These are phyloP conservation scores for Papilio dardanus DNA, from an alignment of 1,140 invertebrate genomes.

Conservation along the genomic window DNA sequence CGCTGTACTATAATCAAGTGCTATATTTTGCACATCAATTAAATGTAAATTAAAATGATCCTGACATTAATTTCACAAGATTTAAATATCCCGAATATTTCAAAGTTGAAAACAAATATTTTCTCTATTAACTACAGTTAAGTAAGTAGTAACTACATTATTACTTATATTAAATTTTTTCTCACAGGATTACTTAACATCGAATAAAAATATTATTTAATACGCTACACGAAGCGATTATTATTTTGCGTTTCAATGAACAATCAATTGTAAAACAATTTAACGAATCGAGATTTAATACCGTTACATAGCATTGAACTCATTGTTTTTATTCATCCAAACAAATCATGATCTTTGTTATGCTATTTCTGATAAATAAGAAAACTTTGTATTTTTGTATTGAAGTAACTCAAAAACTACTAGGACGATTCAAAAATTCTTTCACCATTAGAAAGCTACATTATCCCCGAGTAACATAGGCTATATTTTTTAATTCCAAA, in stretches of 20 bases:
- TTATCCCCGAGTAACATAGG: no score
- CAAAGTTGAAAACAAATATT: no score
- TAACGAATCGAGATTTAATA: constrained; percentile 23
- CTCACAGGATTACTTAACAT: not conserved
- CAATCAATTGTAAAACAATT: constrained; percentile 26
- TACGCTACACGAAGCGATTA: not conserved
- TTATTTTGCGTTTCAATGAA: not conserved
- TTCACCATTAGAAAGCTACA: no score
- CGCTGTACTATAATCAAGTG: not conserved
- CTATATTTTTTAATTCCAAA: no score
- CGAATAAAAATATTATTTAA: not conserved
- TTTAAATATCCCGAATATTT: no score
- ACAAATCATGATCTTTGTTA: constrained; percentile 11
- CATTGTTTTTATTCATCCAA: constrained; percentile 32
- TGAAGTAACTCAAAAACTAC: no score
- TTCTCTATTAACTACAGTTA: no score
- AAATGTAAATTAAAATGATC: no score
- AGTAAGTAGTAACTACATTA: no score
- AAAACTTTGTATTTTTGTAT: no score
- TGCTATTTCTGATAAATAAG: constrained; percentile 27
- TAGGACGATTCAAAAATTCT: no score
- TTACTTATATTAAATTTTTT: not conserved
- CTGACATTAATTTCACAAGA: no score
- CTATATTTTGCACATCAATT: not conserved
- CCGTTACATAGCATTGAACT: constrained; percentile 19